Percentiles rank a stretch among this genome's conserved stretches.
Conservation (phyloP, 2,888 invertebrate species). For the Eupithecia insigniata region DNA sequence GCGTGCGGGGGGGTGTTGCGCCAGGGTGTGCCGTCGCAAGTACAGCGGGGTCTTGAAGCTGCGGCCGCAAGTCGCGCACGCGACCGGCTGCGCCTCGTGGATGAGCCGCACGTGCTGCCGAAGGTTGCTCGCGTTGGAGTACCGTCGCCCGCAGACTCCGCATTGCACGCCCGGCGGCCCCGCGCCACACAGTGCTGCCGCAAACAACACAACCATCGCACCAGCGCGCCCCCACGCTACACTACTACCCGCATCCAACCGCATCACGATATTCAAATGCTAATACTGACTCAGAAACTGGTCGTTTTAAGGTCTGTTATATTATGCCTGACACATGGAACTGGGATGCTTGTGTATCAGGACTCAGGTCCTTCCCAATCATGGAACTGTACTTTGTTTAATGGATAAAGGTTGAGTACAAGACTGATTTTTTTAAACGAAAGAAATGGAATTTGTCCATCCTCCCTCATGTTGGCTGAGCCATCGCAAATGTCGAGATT, state of each 20-base stretch:
- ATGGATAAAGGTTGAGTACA: not conserved
- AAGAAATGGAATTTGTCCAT: not conserved
- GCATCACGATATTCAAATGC: constrained; percentile 27
- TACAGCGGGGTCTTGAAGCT: constrained; percentile 91
- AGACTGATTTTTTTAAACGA: too few relatives aligned
- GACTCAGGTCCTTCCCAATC: not conserved
- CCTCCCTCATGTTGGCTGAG: not conserved
- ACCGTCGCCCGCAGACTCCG: constrained; percentile 88
- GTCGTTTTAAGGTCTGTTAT: not conserved
- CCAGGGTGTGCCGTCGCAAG: constrained; percentile 89
- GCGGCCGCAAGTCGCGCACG: constrained; percentile 88
- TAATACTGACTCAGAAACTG: constrained; percentile 22
- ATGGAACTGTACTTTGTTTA: not conserved
- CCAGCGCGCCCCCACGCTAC: constrained; percentile 54
- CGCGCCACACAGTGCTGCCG: constrained; percentile 64
- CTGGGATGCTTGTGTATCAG: not conserved
- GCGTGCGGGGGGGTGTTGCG: constrained; percentile 83
- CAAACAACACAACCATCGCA: constrained; percentile 76
- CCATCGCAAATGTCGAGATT: not conserved
- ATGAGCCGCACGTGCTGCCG: constrained; percentile 90
- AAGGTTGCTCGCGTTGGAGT: constrained; percentile 89
- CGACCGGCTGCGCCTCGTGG: constrained; percentile 88
- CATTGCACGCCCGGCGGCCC: constrained; percentile 75
- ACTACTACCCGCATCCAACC: constrained; percentile 44
- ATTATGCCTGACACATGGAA: not conserved